phyloP scores from a whole-genome alignment of 2,113 vertebrate genomes.

The Silurus meridionalis region DNA sequence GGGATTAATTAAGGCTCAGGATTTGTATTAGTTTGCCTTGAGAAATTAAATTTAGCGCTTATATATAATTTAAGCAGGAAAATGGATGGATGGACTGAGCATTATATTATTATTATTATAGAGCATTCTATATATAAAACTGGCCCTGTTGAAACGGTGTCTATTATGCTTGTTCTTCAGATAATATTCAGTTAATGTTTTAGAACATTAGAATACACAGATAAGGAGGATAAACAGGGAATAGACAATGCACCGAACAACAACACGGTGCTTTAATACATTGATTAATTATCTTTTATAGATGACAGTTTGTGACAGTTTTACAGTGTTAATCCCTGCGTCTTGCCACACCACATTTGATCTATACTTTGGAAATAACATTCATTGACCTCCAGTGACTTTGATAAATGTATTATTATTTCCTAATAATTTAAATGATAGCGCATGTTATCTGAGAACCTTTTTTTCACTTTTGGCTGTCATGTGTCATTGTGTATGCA shows the following conservation, averaged over 20 bases:
- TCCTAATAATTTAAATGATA: neutral
- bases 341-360: neutral
- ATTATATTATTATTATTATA: too few relatives aligned
- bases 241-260: neutral
- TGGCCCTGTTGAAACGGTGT: neutral
- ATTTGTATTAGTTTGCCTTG: neutral
- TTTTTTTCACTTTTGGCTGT: neutral
- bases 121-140: neutral
- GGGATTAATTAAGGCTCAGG: neutral
- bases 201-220: neutral
- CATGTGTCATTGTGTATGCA: constrained; percentile 3
- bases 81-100: neutral
- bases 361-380: neutral
- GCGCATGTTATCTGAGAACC: constrained; percentile 11
- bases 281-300: neutral
- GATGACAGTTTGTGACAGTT: neutral
- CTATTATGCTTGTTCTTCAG: neutral
- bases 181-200: neutral
- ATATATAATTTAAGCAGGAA: neutral
- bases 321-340: neutral
- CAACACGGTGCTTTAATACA: neutral
- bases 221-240: neutral
- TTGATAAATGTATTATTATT: neutral
- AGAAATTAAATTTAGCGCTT: neutral
- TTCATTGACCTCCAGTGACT: constrained; percentile 25